Percentiles rank a stretch among this genome's conserved stretches.
These are phyloP conservation scores for Notocelia uddmanniana DNA, from an alignment of 2,888 invertebrate species.

Conservation along the genomic window DNA sequence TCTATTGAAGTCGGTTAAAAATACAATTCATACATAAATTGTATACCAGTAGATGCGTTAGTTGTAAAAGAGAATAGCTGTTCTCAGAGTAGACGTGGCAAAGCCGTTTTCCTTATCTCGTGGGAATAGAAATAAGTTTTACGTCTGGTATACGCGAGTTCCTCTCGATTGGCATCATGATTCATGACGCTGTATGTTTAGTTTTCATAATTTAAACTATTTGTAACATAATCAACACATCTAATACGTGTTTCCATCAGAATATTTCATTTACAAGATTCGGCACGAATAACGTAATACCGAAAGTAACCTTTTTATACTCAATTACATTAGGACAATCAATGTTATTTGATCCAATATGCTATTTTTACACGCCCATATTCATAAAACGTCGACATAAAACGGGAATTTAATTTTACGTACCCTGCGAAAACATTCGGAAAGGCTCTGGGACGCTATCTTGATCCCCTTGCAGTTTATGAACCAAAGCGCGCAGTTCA, in stretches of 20 bases:
- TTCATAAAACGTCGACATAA: constrained; percentile 38
- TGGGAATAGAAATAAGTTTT: background rate
- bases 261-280: background rate
- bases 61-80: too few relatives aligned
- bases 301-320: constrained; percentile 29
- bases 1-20: too few relatives aligned
- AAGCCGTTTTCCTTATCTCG: background rate
- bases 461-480: constrained; percentile 89
- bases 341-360: constrained; percentile 30
- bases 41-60: too few relatives aligned
- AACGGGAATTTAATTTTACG: constrained; percentile 42
- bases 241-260: background rate
- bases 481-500: constrained; percentile 90
- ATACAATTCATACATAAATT: too few relatives aligned
- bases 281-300: background rate
- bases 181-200: background rate
- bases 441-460: constrained; percentile 86
- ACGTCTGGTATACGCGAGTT: background rate
- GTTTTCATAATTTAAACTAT: background rate
- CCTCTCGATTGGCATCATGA: background rate
- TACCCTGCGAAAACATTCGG: constrained; percentile 83
- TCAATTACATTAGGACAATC: constrained; percentile 30
- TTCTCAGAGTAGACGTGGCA: background rate
- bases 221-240: background rate
- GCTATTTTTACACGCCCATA: constrained; percentile 25